Percentiles rank a stretch among this genome's conserved stretches.
phyloP scores from a whole-genome alignment of 2,888 invertebrate species.

The Agrochola circellaris region DNA sequence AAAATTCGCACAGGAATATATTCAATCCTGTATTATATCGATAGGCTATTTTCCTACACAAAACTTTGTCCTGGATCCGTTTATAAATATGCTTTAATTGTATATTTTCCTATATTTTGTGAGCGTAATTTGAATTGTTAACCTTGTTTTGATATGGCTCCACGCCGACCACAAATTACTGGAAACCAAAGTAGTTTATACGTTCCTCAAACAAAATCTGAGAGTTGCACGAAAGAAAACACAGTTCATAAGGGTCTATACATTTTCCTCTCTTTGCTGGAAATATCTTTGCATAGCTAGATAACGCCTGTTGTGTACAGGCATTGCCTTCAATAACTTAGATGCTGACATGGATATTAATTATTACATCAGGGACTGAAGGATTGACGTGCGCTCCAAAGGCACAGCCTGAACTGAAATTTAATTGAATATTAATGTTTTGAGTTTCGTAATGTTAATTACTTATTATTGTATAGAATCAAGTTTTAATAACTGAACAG shows the following conservation, averaged over 20 bases:
- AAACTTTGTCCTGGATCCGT: conserved; percentile 15
- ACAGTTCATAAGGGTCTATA: not conserved
- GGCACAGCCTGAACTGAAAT: not conserved
- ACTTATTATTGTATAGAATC: not conserved
- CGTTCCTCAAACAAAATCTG: not conserved
- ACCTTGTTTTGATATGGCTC: conserved; percentile 12
- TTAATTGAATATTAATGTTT: not conserved
- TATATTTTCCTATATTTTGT: conserved; percentile 11
- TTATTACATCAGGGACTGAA: not conserved
- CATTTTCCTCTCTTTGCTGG: not conserved
- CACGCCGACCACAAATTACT: not conserved
- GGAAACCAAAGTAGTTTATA: not conserved
- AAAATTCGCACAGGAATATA: conserved; percentile 36
- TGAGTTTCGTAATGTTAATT: not conserved
- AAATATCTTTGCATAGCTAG: not conserved
- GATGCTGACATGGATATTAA: not conserved
- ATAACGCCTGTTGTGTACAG: not conserved
- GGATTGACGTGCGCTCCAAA: not conserved
- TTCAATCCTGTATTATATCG: conserved; percentile 28
- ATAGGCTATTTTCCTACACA: conserved; percentile 30
- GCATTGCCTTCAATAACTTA: not conserved
- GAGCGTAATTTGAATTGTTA: not conserved
- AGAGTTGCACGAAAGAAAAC: not conserved
- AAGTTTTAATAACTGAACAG: not conserved
- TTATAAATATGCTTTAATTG: conserved; percentile 12